Base-by-base conservation (phyloP, 2,888 invertebrate species). In the Timema podura region DNA sequence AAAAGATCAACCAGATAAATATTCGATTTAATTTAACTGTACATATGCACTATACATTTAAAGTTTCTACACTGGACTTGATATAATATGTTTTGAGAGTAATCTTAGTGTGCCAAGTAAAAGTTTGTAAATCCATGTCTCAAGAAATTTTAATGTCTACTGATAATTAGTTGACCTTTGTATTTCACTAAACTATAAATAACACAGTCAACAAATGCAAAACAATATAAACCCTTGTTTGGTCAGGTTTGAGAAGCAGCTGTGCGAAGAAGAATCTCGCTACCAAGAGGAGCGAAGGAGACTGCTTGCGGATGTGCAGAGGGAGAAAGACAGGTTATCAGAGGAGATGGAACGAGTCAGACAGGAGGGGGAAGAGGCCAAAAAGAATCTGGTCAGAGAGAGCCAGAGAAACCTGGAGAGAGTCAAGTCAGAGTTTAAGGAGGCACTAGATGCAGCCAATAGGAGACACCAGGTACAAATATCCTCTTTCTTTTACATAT, bases 221-320 rank as follows among this genome's bases (percentile, higher is more conserved):
- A 30, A 30, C 30, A 30, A 30, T 3, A 30, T 30, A 30, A 30
- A 30, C 30, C 30, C 46, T 70, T n/a, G 5, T 61, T 45, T 44
- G 10, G 68, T 11, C 70, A 84, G 85, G 71, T 83, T 85, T 64
- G 86, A 86, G 76, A 83, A 84, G 67, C 82, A 86, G 77, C 80
- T 85, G 8, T 84, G 84, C 77, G 82, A 84, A 67, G 86, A 86
- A 75, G 85, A 85, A 74, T 81, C 82, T 71, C 80, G 81, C 5
- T 86, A 85, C 73, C 85, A 86, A 71, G 86, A 87, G 69, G 84
- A 86, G 75, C 80, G 84, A 47, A 81, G 82, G 68, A 80, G 85
- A 68, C 73, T 87, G 13, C 76, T 83, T 15, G 81, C 83, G 8
- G 87, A 87, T 68, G 79, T 82, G 57, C 77, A 81, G 2, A 73